Conservation (phyloP, 1,140 invertebrate genomes). For the Eurosta solidaginis region DNA sequence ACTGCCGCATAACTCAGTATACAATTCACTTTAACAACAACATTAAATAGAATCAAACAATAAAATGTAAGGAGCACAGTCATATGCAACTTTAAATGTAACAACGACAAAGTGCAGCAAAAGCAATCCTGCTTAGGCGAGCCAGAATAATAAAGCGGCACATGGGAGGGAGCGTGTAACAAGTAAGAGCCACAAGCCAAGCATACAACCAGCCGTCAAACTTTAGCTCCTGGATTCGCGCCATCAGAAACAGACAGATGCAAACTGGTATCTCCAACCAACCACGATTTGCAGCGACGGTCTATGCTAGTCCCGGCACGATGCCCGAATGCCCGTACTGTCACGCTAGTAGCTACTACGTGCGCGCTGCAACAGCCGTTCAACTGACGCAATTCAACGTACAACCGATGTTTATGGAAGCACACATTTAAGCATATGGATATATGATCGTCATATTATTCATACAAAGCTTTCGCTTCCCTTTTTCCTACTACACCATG, state of each 20-base stretch:
- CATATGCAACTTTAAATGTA: conserved; percentile 12
- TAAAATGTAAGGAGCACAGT: not conserved
- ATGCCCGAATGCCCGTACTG: not conserved
- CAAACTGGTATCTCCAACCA: not conserved
- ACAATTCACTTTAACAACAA: not conserved
- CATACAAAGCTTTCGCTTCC: not conserved
- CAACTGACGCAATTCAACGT: not conserved
- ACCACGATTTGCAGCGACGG: not conserved
- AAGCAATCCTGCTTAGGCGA: not conserved
- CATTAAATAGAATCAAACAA: conserved; percentile 5
- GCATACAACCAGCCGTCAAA: not conserved
- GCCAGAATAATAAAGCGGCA: not conserved
- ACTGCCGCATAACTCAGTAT: not conserved
- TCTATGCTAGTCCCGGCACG: not conserved
- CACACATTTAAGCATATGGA: not conserved
- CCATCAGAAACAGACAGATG: not conserved
- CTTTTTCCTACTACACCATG: not conserved
- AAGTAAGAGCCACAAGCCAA: not conserved
- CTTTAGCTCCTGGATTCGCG: conserved; percentile 6
- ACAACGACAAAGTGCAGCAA: not conserved
- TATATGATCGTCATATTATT: not conserved
- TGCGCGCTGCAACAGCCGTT: not conserved
- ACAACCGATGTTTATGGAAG: not conserved
- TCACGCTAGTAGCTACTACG: not conserved
- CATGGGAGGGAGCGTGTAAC: not conserved